Percentiles rank a stretch among this genome's conserved stretches.
Evolutionary conservation across 2,888 invertebrate genomes (phyloP).

Genomic region (Euproctis similis): DNA sequence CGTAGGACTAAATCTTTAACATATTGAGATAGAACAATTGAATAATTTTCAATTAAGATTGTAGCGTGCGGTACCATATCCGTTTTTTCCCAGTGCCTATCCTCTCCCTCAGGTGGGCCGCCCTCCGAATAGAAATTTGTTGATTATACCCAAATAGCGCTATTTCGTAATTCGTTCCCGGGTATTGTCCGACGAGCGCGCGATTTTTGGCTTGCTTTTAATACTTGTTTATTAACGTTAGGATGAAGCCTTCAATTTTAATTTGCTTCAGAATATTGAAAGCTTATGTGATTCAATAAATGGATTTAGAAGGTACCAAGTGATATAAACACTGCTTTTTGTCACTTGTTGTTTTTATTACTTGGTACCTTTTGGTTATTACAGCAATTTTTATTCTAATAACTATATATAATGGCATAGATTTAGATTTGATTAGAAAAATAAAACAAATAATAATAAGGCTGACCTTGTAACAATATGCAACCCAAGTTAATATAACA

Average conservation of each 20-base stretch:
- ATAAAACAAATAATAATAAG: too few species aligned
- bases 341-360: too few species aligned
- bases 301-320: conserved; percentile 12
- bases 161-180: conserved; percentile 41
- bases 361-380: too few species aligned
- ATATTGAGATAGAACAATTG: too few species aligned
- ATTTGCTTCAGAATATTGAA: conserved; percentile 18
- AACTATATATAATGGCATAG: too few species aligned
- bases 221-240: conserved; percentile 17
- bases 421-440: too few species aligned
- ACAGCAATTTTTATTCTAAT: too few species aligned
- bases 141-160: conserved; percentile 53
- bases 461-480: too few species aligned
- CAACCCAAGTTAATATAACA: too few species aligned
- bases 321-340: conserved; percentile 10
- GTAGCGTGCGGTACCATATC: conserved; percentile 20
- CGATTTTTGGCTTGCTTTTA: conserved; percentile 16
- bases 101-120: conserved; percentile 19
- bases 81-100: conserved; percentile 16
- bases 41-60: too few species aligned
- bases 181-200: conserved; percentile 28
- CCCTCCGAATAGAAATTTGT: conserved; percentile 46
- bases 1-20: too few species aligned
- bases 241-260: conserved; percentile 18
- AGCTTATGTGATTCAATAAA: conserved; percentile 4